phyloP scores from a whole-genome alignment of 2,113 vertebrate species.

The Callionymus lyra region DNA sequence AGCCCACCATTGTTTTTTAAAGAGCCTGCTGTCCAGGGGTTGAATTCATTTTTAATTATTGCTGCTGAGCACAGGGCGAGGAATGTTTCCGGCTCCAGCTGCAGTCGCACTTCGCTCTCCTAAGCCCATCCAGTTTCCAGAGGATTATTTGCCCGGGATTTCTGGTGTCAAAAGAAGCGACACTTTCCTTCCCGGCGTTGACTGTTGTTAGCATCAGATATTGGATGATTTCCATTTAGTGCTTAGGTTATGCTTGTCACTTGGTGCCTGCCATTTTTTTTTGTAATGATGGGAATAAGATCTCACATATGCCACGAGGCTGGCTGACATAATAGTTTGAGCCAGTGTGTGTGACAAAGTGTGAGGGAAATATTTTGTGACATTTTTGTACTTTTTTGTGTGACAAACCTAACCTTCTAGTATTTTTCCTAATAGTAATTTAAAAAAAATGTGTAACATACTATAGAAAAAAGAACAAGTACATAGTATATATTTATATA shows the following conservation, averaged over 20 bases:
- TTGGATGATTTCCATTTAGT: slow-evolving; percentile 70
- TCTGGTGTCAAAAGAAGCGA: slow-evolving; percentile 59
- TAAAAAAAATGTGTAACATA: background rate
- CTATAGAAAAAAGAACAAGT: background rate
- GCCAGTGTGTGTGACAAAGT: slow-evolving; percentile 4
- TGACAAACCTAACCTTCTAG: too few relatives aligned
- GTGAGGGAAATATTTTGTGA: background rate
- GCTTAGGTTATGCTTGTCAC: slow-evolving; percentile 70
- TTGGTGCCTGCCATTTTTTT: slow-evolving; percentile 64
- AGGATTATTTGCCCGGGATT: slow-evolving; percentile 60
- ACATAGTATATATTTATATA: background rate
- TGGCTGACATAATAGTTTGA: slow-evolving; percentile 68
- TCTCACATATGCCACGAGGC: slow-evolving; percentile 62
- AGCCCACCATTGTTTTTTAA: slow-evolving; percentile 42
- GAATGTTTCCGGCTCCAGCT: slow-evolving; percentile 28
- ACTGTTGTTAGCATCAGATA: slow-evolving; percentile 70
- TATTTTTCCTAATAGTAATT: background rate
- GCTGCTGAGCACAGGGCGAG: slow-evolving; percentile 15
- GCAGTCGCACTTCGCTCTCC: slow-evolving; percentile 35
- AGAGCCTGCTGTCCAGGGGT: slow-evolving; percentile 43
- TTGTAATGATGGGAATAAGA: slow-evolving; percentile 69
- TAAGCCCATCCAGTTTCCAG: slow-evolving; percentile 48
- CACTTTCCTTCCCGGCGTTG: slow-evolving; percentile 48
- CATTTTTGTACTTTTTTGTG: too few relatives aligned
- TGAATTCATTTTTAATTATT: slow-evolving; percentile 60